Evolutionary conservation across 2,888 invertebrate genomes (phyloP), one percentile per base, ranked within the genome.

Genomic region (Sphaerophoria taeniata): DNA sequence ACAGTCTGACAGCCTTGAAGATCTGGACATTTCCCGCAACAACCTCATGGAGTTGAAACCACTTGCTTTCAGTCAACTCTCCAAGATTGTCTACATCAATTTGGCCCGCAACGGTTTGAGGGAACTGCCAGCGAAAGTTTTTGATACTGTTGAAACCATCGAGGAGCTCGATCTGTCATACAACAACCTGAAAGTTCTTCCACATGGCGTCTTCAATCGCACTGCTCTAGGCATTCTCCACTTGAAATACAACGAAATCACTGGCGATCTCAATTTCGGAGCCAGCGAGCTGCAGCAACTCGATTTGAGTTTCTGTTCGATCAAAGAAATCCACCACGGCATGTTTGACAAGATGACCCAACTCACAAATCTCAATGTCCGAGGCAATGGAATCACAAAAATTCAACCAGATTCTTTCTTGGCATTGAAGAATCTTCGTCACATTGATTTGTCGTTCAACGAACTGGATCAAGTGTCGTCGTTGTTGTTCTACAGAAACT

Each of bases 371-470:
- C 93, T 97, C 39, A 94, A 94, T 88, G 92, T 96, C 6, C 95
- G 94, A 88, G 94, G 95, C 60, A 96, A 96, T 90, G 94, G 93
- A 76, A 94, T 97, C 80, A 93, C 93, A 78, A 94, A 94, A 89
- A 94, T 97, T 77, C 94, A 95, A 88, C 94, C 94, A 16, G 94
- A 95, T 89, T 94, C 96, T 6, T 95, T 97, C 92, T 92, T 93
- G 53, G 93, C 94, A 82, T 93, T 96, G 78, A 93, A 94, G 73
- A 94, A 94, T 87, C 93, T 97, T 51, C 94, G 94, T 87, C 93
- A 95, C 89, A 93, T 97, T 84, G 96, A 97, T 90, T 93, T 97
- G 82, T 96, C 96, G 3, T 93, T 94, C 88, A 97, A 97, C 90
- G 93, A 94, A 83, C 91, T 97, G 67, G 94, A 94, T 71, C 94